A percentile compares a stretch with the other conserved stretches of the same genome.
Conservation (phyloP, 2,797 vertebrate species). For the Aplochiton taeniatus region DNA sequence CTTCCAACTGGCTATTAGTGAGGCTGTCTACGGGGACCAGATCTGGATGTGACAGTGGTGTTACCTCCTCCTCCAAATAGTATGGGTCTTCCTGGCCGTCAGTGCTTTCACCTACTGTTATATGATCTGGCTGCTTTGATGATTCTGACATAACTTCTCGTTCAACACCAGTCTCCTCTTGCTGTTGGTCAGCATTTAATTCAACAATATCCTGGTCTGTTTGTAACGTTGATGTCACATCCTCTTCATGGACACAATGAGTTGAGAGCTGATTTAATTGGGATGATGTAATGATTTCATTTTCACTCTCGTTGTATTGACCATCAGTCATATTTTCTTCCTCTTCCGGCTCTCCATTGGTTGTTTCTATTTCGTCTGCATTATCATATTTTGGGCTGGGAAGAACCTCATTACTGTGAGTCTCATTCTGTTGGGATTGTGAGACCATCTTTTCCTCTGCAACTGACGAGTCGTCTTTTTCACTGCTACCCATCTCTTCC, state of each 20-base stretch:
- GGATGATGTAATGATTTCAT: background rate
- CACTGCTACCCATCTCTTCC: background rate
- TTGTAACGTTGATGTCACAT: slow-evolving; percentile 8
- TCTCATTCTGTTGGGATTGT: background rate
- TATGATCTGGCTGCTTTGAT: slow-evolving; percentile 8
- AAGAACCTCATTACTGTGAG: background rate
- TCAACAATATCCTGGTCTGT: background rate
- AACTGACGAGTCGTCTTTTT: background rate
- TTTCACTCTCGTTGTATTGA: background rate
- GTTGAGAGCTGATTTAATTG: slow-evolving; percentile 2
- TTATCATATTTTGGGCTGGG: background rate
- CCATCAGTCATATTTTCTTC: slow-evolving; percentile 4
- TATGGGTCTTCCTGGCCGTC: slow-evolving; percentile 1
- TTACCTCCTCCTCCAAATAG: slow-evolving; percentile 4
- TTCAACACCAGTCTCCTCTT: slow-evolving; percentile 9
- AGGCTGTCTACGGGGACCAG: slow-evolving; percentile 1
- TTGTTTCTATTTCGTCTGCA: too few relatives aligned
- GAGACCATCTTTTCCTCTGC: slow-evolving; percentile 2
- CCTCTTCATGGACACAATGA: background rate
- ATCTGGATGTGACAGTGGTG: background rate
- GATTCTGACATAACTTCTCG: slow-evolving; percentile 8
- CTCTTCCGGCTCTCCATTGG: too few relatives aligned
- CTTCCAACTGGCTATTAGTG: background rate
- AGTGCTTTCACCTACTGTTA: background rate
- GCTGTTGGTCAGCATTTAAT: slow-evolving; percentile 6